Base-by-base conservation (phyloP, 2,888 invertebrate species). In the Apantesis nais region DNA sequence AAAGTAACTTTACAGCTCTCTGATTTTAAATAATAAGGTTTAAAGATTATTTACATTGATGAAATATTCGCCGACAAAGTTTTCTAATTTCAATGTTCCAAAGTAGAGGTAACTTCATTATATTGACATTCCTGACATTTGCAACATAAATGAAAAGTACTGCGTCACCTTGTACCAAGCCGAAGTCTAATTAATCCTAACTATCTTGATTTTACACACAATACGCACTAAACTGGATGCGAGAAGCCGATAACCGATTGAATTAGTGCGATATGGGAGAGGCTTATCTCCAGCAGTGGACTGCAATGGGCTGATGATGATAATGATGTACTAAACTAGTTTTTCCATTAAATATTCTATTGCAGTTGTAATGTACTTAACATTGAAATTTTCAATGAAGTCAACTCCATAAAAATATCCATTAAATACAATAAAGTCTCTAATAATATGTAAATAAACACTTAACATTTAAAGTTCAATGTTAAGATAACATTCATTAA, bases 401-500 rank as follows among this genome's bases (percentile, higher is more conserved):
- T 25, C 4, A 58, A 58, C 5, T 58, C 1, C 7, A 29, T 4
- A 7, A 4, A 25, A 11, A 29, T 34, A 44, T 0, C 0, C 34
- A 34, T n/a, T 65, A 29, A 58, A 58, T 25, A 12, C 14, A 55
- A 25, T n/a, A 65, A 52, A 31, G 48, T 2, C 2, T 29, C 31
- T 12, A 29, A 55, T 37, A n/a, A 19, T 52, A 1, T 52, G 22
- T 34, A 52, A 52, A 65, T 65, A 65, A 52, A 65, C 52, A 37
- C 34, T 52, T 37, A 14, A n/a, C 37, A 25, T 55, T 31, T 37
- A 37, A 55, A n/a, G 39, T 16, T 29, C 14, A 61, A 58, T 60
- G n/a, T 48, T 9, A 19, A 44, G 5, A 34, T 55, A 67, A 67
- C 44, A 31, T 62, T 62, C n/a, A 8, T 34, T 67, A 25, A 67